Evolutionary conservation across 2,888 invertebrate genomes (phyloP).

Genomic region (Cerceris rybyensis): DNA sequence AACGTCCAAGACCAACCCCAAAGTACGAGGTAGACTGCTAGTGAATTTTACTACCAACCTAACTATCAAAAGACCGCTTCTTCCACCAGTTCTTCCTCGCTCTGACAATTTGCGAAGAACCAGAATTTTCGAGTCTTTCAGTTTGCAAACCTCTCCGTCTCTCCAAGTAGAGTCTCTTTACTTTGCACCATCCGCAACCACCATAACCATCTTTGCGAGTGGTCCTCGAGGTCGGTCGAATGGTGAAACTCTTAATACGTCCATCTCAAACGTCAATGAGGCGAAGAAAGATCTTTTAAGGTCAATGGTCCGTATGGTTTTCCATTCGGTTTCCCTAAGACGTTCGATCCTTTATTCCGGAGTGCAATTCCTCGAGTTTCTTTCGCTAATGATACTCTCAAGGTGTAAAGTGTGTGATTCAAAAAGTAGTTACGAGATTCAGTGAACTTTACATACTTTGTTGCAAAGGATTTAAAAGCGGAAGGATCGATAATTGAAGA

Average conservation of each 20-base stretch:
- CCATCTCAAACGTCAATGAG: slow-evolving; percentile 45
- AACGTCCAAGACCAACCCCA: slow-evolving; percentile 39
- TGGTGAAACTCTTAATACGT: slow-evolving; percentile 32
- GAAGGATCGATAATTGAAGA: too few species aligned
- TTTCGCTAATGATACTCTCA: slow-evolving; percentile 28
- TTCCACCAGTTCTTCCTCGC: background rate
- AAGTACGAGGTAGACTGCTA: slow-evolving; percentile 56
- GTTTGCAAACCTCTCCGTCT: slow-evolving; percentile 71
- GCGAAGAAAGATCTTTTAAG: slow-evolving; percentile 34
- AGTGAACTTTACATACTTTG: too few species aligned
- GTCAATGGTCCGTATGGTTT: slow-evolving; percentile 39
- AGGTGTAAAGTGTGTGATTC: too few species aligned
- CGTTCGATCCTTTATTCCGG: slow-evolving; percentile 16
- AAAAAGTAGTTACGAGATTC: too few species aligned
- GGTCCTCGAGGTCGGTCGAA: slow-evolving; percentile 50
- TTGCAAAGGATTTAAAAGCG: too few species aligned
- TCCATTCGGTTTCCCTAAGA: slow-evolving; percentile 42
- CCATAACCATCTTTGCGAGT: slow-evolving; percentile 40
- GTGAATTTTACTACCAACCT: slow-evolving; percentile 63
- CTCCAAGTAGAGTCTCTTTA: slow-evolving; percentile 15
- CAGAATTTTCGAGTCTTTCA: slow-evolving; percentile 73
- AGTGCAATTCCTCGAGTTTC: slow-evolving; percentile 2
- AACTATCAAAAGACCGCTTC: slow-evolving; percentile 1
- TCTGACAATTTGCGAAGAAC: slow-evolving; percentile 42
- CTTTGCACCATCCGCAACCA: slow-evolving; percentile 18